Evolutionary conservation across 2,113 vertebrate genomes (phyloP).

Genomic region (Melospiza georgiana): DNA sequence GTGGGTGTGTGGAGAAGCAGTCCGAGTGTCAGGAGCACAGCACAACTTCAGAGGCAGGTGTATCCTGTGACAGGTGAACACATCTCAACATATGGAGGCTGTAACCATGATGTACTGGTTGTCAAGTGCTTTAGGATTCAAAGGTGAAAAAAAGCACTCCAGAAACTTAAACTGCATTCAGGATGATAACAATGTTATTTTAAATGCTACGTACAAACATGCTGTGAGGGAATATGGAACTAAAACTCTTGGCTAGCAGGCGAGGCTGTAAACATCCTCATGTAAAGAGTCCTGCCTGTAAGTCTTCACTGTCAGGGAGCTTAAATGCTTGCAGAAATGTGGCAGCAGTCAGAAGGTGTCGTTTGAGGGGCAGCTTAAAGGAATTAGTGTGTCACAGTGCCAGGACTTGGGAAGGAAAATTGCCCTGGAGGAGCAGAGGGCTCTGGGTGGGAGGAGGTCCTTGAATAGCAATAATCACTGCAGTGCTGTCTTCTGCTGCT

Average conservation of each 20-base stretch:
- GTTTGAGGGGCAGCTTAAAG: neutral
- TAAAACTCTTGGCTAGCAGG: slow-evolving; percentile 55
- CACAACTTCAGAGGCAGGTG: neutral
- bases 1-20: neutral
- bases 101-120: neutral
- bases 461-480: neutral
- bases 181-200: slow-evolving; percentile 23
- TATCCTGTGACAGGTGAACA: neutral
- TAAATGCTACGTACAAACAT: neutral
- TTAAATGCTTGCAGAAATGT: neutral
- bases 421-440: neutral
- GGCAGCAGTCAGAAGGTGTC: neutral
- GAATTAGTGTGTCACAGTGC: neutral
- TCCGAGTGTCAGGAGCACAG: neutral
- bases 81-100: neutral
- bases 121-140: neutral
- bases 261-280: slow-evolving; percentile 50
- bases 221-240: slow-evolving; percentile 33
- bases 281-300: slow-evolving; percentile 36
- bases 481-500: neutral
- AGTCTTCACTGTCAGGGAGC: slow-evolving; percentile 47
- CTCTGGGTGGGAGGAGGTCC: neutral
- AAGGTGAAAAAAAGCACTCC: neutral
- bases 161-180: neutral
- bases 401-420: neutral